A percentile compares a stretch with the other conserved stretches of the same genome.
These are phyloP conservation scores for Gryon sp. DNA, from an alignment of 1,140 invertebrate genomes.

Conservation along the genomic window DNA sequence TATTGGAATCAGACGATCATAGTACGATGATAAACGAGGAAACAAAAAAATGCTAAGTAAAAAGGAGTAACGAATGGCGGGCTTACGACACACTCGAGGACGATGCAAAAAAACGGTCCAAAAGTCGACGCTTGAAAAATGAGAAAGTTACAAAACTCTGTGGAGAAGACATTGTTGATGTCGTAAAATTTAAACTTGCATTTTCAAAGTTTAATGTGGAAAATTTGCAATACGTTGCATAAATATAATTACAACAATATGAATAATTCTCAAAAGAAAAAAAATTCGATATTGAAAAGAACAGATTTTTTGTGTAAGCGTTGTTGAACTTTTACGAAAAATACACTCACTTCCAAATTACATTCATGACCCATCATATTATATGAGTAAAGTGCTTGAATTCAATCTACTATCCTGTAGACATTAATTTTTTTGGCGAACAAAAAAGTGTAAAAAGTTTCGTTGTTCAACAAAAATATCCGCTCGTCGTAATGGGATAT, in stretches of 20 bases:
- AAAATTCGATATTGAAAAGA: no score
- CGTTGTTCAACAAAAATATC: constrained; percentile 2
- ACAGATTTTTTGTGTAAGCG: no score
- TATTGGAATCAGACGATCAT: constrained; percentile 27
- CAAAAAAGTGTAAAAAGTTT: constrained; percentile 9
- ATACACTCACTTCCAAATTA: no score
- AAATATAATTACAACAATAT: no score
- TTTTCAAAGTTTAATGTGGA: no score
- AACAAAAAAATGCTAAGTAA: constrained; percentile 23
- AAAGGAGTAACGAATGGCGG: constrained; percentile 33
- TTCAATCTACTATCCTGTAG: constrained; percentile 1
- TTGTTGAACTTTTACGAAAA: no score
- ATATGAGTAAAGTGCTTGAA: constrained; percentile 21
- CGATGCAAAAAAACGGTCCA: constrained; percentile 26
- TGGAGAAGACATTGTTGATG: constrained; percentile 28
- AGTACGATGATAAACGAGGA: constrained; percentile 37
- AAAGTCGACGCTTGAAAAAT: constrained; percentile 38
- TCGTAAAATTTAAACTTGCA: constrained; percentile 31
- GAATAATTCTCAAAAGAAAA: no score
- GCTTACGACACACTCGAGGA: constrained; percentile 33
- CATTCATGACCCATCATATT: no score
- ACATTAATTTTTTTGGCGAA: constrained; percentile 6
- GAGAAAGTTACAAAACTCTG: constrained; percentile 20
- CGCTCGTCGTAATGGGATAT: constrained; percentile 20
- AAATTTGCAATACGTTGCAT: no score